These are phyloP conservation scores for Polydrusus cervinus DNA, from an alignment of 2,888 invertebrate genomes.

Conservation along the genomic window DNA sequence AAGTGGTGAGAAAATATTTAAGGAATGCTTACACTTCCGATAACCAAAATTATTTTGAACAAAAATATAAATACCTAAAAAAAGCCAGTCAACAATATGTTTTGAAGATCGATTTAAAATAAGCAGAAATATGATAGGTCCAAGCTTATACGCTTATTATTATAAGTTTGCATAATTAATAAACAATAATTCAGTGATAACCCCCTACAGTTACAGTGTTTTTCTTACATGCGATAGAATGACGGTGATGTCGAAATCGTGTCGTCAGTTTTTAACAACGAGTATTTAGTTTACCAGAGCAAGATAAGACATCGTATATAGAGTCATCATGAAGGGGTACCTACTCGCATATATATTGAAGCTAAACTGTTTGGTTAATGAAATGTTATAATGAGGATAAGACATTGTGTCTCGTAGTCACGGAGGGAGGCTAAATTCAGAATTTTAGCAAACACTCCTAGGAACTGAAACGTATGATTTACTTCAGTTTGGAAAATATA, in stretches of 20 bases:
- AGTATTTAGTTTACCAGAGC: neutral
- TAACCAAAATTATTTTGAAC: constrained; percentile 1
- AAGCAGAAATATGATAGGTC: constrained; percentile 33
- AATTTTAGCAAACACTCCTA: too few species aligned
- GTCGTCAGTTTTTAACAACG: constrained; percentile 37
- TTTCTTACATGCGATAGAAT: constrained; percentile 36
- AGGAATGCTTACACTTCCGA: neutral
- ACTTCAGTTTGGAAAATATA: too few species aligned
- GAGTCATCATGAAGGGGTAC: neutral
- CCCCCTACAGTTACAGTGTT: constrained; percentile 49
- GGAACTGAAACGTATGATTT: too few species aligned
- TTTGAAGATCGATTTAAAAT: constrained; percentile 13
- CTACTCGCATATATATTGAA: too few species aligned
- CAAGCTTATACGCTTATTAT: constrained; percentile 37
- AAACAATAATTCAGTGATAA: constrained; percentile 46
- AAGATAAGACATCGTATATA: constrained; percentile 18
- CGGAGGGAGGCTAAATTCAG: too few species aligned
- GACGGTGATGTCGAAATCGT: constrained; percentile 30
- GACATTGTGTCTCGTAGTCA: too few species aligned
- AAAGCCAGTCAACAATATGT: neutral
- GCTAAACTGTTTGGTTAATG: too few species aligned
- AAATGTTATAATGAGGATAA: too few species aligned
- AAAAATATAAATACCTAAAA: too few species aligned
- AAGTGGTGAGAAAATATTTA: too few species aligned
- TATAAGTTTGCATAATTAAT: constrained; percentile 48